Base-by-base conservation (phyloP, 1,140 invertebrate genomes). In the Tribolium castaneum region DNA sequence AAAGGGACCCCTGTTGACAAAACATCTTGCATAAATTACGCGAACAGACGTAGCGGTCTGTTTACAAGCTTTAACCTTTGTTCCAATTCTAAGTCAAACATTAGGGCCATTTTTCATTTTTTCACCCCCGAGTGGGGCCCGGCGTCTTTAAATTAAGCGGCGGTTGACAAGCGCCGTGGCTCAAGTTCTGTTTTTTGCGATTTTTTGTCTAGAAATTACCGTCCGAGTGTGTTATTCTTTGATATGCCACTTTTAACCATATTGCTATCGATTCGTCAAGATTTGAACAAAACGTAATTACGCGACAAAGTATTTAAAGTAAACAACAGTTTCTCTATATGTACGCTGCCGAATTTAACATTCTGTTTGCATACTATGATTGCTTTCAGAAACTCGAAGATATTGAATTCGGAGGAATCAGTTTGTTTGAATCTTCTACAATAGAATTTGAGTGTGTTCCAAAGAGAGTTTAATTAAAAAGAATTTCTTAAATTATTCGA, bases 11-110 rank as follows among this genome's bases (percentile, higher is more conserved):
- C 22, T 72, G 70, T 72, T 72, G 70, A 72, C 70, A 72, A 72
- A 72, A 72, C 70, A 72, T 72, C 70, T 72, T 72, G 70, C 70
- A 72, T 72, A 72, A 72, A 72, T 72, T 72, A 72, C 13, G 22
- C 39, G 22, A 72, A 50, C 70, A 72, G 70, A 72, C 39, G 70
- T 72, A 50, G 39, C 70, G 50, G 70, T 72, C 39, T 72, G 70
- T 72, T 72, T 72, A 72, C 70, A 72, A 51, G 45, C 70, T 52
- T 72, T 52, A 50, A 72, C 70, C 70, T 72, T 72, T 51, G 70
- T 72, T 72, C 70, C 19, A 66, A 66, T 66, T 66, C 59, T 13
- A 35, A 66, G 59, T 66, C 59, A 66, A 66, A 66, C 30, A 66
- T 66, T 66, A 66, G 45, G 10, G 59, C 54, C 59, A 39, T 66